A percentile compares a stretch with the other conserved stretches of the same genome.
phyloP scores from a whole-genome alignment of 2,113 vertebrate species.

The Scomber colias region DNA sequence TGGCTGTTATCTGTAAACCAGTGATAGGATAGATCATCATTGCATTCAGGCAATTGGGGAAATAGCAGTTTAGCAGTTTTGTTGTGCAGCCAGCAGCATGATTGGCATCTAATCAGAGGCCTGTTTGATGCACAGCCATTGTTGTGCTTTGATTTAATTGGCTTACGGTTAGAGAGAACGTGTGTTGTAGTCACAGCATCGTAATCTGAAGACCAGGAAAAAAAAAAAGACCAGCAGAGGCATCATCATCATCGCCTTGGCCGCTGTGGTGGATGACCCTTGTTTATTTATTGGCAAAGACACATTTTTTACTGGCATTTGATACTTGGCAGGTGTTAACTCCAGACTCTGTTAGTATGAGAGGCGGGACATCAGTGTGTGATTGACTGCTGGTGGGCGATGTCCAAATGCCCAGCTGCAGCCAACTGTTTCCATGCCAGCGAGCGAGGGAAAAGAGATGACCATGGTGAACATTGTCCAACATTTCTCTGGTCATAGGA shows the following conservation, averaged over 20 bases:
- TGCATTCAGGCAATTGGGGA: not conserved
- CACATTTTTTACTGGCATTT: conserved; percentile 58
- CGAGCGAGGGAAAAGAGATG: conserved; percentile 20
- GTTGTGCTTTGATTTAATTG: conserved; percentile 43
- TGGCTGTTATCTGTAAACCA: conserved; percentile 8
- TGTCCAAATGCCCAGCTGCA: conserved; percentile 68
- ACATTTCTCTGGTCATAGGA: conserved; percentile 18
- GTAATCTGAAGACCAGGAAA: conserved; percentile 45
- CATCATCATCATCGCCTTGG: conserved; percentile 52
- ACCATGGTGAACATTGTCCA: conserved; percentile 39
- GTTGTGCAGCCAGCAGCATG: conserved; percentile 1
- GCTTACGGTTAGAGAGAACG: conserved; percentile 32
- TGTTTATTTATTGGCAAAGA: conserved; percentile 71
- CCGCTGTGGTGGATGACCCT: conserved; percentile 54
- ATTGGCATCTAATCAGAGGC: not conserved
- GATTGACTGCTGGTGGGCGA: conserved; percentile 70
- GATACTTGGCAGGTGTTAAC: conserved; percentile 73
- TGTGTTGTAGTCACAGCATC: conserved; percentile 29
- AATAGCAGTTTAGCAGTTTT: conserved; percentile 15
- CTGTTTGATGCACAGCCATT: conserved; percentile 44
- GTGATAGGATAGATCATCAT: not conserved
- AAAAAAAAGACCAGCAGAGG: conserved; percentile 66
- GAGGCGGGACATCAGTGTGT: conserved; percentile 63
- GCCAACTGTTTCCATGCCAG: conserved; percentile 71
- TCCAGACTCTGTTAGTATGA: conserved; percentile 51